These are phyloP conservation scores for Serrognathus titanus DNA, from an alignment of 2,888 invertebrate genomes.

Conservation along the genomic window DNA sequence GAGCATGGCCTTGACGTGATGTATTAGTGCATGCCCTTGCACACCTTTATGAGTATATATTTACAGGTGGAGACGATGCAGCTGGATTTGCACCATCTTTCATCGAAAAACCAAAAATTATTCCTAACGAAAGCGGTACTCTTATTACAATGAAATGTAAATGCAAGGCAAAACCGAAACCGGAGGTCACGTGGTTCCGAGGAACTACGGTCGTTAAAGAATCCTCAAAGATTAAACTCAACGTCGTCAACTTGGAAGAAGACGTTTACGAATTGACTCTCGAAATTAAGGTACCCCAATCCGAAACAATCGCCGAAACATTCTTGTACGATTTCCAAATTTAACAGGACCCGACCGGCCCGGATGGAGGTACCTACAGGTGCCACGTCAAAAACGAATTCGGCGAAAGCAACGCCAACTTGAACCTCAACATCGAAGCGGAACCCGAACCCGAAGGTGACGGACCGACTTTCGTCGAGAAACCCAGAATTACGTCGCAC, in stretches of 20 bases:
- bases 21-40: slow-evolving; percentile 22
- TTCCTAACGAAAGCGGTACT: slow-evolving; percentile 96
- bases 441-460: slow-evolving; percentile 91
- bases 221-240: slow-evolving; percentile 80
- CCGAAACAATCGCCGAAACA: background rate
- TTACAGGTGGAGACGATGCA: slow-evolving; percentile 85
- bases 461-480: slow-evolving; percentile 91
- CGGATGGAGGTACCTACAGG: slow-evolving; percentile 85
- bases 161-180: slow-evolving; percentile 92
- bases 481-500: slow-evolving; percentile 83
- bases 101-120: slow-evolving; percentile 97
- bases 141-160: slow-evolving; percentile 96
- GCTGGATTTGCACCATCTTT: slow-evolving; percentile 95
- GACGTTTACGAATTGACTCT: slow-evolving; percentile 84
- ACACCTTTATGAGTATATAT: slow-evolving; percentile 17
- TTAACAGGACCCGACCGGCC: slow-evolving; percentile 69
- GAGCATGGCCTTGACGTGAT: slow-evolving; percentile 46
- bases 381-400: slow-evolving; percentile 94
- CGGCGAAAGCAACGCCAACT: slow-evolving; percentile 95
- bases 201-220: slow-evolving; percentile 83
- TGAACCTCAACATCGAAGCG: slow-evolving; percentile 96
- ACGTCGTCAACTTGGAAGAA: slow-evolving; percentile 71
- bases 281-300: slow-evolving; percentile 66
- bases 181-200: slow-evolving; percentile 92
- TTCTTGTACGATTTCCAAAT: background rate